Evolutionary conservation across 1,140 invertebrate species (phyloP).

Genomic region (Drosophila santomea): DNA sequence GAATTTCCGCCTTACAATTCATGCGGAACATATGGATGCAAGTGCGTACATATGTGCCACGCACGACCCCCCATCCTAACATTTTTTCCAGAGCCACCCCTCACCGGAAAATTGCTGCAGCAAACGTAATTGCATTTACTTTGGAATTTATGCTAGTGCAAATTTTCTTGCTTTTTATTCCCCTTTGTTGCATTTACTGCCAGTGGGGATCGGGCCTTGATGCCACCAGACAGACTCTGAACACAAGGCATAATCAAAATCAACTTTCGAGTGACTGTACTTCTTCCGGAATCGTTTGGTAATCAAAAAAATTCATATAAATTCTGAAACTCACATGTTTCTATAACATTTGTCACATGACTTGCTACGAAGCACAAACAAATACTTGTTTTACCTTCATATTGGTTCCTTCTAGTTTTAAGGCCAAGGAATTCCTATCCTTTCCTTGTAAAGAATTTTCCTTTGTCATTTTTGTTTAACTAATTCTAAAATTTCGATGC

Average conservation of each 20-base stretch:
- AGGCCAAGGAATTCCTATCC: too few relatives aligned
- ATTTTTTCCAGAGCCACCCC: slow-evolving; percentile 1
- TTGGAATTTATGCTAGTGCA: slow-evolving; percentile 67
- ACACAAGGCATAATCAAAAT: not conserved
- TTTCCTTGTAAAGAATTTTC: not conserved
- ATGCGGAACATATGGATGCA: slow-evolving; percentile 44
- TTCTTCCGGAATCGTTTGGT: not conserved
- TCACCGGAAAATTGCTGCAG: slow-evolving; percentile 47
- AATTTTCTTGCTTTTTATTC: slow-evolving; percentile 42
- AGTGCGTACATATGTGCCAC: slow-evolving; percentile 22
- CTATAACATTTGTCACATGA: too few relatives aligned
- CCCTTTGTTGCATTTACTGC: not conserved
- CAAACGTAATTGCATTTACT: slow-evolving; percentile 77
- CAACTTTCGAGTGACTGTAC: not conserved
- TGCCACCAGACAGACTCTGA: not conserved
- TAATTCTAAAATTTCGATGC: not conserved
- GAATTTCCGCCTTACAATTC: slow-evolving; percentile 45
- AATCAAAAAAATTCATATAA: too few relatives aligned
- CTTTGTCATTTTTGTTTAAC: not conserved
- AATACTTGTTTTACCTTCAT: too few relatives aligned
- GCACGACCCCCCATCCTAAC: slow-evolving; percentile 1
- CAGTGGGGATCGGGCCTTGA: not conserved
- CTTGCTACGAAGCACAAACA: too few relatives aligned
- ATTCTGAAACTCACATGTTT: too few relatives aligned
- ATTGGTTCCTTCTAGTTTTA: too few relatives aligned